phyloP scores from a whole-genome alignment of 2,888 invertebrate genomes.

The Xylocampa areola region DNA sequence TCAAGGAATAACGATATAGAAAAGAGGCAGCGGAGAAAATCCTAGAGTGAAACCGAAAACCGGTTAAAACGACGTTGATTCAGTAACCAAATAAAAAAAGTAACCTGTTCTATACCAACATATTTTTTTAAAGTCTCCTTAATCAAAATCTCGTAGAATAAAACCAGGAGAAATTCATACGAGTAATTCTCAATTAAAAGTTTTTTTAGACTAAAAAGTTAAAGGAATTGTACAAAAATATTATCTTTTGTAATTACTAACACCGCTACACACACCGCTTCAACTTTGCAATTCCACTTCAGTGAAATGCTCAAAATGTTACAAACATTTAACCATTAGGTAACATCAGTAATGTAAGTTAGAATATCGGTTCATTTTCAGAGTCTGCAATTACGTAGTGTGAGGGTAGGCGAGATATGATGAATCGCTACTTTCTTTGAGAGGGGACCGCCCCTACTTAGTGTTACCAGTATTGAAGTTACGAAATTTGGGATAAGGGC shows the following conservation, averaged over 20 bases:
- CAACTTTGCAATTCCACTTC: conserved; percentile 38
- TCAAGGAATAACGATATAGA: too few relatives aligned
- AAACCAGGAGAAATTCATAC: background rate
- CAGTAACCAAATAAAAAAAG: too few relatives aligned
- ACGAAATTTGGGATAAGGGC: conserved; percentile 33
- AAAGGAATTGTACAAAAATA: conserved; percentile 31
- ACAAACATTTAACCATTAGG: conserved; percentile 40
- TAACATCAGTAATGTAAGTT: conserved; percentile 44
- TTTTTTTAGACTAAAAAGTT: conserved; percentile 15
- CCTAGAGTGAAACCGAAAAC: too few relatives aligned
- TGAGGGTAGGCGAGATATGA: conserved; percentile 58
- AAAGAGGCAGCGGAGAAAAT: too few relatives aligned
- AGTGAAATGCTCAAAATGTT: conserved; percentile 28
- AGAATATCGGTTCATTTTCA: conserved; percentile 54
- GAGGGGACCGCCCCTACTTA: conserved; percentile 52
- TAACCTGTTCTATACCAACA: too few relatives aligned
- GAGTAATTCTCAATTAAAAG: background rate
- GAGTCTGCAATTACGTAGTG: conserved; percentile 59
- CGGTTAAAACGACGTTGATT: too few relatives aligned
- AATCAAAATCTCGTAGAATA: too few relatives aligned
- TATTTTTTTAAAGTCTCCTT: too few relatives aligned
- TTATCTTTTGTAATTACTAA: conserved; percentile 28
- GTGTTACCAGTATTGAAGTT: conserved; percentile 30
- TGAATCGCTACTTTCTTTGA: conserved; percentile 61
- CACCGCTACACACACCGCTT: conserved; percentile 21